Base-by-base conservation (phyloP, 1,140 invertebrate species). In the Limonius californicus region DNA sequence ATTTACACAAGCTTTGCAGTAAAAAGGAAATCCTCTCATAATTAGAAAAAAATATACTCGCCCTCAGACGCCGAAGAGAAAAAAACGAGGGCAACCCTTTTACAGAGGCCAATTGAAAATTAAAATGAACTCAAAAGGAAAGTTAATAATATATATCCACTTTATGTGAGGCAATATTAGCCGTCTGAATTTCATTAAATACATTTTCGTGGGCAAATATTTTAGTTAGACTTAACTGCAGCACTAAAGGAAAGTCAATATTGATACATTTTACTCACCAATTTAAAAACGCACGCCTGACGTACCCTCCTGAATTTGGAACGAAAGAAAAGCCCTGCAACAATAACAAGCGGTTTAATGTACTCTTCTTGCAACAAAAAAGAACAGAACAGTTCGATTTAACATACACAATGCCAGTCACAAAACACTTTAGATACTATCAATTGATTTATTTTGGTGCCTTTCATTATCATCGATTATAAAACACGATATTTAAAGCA, bases 261-360 rank as follows among this genome's bases (percentile, higher is more conserved):
- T 59, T 59, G 57, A 59, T 30, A 23, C 20, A 59, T 59, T 45
- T 59, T 59, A 59, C 57, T 59, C 42, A 59, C 57, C 57, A 59
- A 57, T 57, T 57, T 57, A 42, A 57, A 57, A 55, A 55, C 27
- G 53, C 53, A 55, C 21, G 53, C 53, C 15, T 50, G 14, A 19
- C 16, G 45, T 50, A 50, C 45, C 45, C 45, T 50, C 12, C 16
- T 19, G 45, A 50, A 50, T 50, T 50, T 50, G 9, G 20, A 18
- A 19, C 45, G 14, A 18, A 39, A 21, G 19, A n/a, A 27, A 55
- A 16, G 6, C 20, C 16, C 54, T 55, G 54, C 21, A 55, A 55
- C 54, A 55, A 55, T 55, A 55, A 55, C 20, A 55, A 55, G 45
- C 7, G 16, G 14, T 50, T 50, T 50, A 39, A 39, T 39, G n/a